Conservation (phyloP, 2,113 vertebrate genomes). For the Eulemur macaco region DNA sequence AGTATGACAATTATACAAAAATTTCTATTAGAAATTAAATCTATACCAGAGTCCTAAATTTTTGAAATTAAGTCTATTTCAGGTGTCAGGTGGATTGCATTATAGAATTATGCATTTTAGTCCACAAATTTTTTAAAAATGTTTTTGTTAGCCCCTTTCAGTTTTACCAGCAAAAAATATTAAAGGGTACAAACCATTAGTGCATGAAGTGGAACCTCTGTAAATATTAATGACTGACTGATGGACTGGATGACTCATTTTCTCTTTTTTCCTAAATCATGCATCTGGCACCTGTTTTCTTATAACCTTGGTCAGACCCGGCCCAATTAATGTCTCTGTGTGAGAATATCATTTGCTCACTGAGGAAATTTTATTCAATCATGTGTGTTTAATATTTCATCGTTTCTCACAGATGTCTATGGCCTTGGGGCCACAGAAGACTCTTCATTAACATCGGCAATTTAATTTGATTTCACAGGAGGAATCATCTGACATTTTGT, state of each 20-base stretch:
- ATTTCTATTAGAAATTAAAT: neutral
- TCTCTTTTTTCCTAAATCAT: neutral
- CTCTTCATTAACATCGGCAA: constrained; percentile 32
- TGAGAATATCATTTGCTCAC: constrained; percentile 24
- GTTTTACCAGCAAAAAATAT: neutral
- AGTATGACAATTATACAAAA: neutral
- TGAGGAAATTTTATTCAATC: neutral
- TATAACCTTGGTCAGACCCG: neutral
- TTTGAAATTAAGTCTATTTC: neutral
- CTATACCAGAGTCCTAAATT: neutral
- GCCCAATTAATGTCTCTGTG: neutral
- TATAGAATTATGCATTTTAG: constrained; percentile 1
- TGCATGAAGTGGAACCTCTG: neutral
- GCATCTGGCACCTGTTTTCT: neutral
- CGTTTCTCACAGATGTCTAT: neutral
- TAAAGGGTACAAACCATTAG: neutral
- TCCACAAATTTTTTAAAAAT: neutral
- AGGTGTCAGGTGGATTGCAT: neutral
- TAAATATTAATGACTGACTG: neutral
- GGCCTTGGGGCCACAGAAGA: neutral
- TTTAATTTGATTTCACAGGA: constrained; percentile 36
- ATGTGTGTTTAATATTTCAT: constrained; percentile 12
- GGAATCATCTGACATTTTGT: neutral
- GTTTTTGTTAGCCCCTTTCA: neutral
- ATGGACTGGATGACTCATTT: neutral